These are phyloP conservation scores for Netelia inedita DNA, from an alignment of 2,888 invertebrate species.

Conservation along the genomic window DNA sequence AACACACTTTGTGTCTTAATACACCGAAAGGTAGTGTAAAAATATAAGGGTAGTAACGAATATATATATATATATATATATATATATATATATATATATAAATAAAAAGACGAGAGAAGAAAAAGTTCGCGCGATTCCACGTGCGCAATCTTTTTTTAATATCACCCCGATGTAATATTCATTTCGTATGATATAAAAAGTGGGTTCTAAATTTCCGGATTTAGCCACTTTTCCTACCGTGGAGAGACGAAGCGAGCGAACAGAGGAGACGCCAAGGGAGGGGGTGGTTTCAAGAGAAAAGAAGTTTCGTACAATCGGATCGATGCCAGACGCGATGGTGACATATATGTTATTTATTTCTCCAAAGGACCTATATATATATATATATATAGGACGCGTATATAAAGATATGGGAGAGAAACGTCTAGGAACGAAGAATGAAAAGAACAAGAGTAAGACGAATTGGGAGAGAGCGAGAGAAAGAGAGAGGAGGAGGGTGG, in stretches of 20 bases:
- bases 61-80: background rate
- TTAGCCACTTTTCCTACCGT: constrained; percentile 1
- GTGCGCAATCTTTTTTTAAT: constrained; percentile 56
- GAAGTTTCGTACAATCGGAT: constrained; percentile 41
- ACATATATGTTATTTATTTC: background rate
- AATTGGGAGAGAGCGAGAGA: constrained; percentile 6
- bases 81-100: constrained; percentile 14
- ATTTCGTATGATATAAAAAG: constrained; percentile 15
- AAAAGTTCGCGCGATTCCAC: background rate
- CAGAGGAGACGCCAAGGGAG: background rate
- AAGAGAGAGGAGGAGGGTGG: background rate
- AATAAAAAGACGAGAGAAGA: background rate
- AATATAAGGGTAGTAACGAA: too few species aligned
- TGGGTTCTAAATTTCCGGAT: background rate
- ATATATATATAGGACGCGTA: constrained; percentile 15
- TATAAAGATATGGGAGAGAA: constrained; percentile 13
- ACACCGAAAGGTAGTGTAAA: constrained; percentile 23
- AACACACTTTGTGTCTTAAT: constrained; percentile 29
- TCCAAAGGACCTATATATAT: background rate
- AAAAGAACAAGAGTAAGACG: constrained; percentile 61
- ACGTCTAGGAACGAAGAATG: constrained; percentile 55
- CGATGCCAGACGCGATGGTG: constrained; percentile 37
- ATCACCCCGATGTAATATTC: constrained; percentile 31
- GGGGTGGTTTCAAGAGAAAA: background rate
- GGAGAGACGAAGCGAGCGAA: background rate